Conservation (phyloP, 2,113 vertebrate genomes). For the Rattus norvegicus region DNA sequence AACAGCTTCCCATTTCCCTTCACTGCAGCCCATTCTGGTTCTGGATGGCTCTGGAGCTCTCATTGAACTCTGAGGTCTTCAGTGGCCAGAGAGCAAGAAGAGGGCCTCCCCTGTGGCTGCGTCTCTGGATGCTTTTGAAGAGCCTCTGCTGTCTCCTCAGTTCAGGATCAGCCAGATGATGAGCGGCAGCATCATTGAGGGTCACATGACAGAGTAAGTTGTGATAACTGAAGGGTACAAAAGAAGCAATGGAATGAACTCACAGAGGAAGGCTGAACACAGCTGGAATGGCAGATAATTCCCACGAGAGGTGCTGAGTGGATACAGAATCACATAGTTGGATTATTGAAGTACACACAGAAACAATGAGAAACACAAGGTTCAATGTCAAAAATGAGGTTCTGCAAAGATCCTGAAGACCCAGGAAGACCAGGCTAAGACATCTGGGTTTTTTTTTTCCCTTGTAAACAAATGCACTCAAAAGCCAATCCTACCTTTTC, state of each 20-base stretch:
- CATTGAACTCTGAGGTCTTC: neutral
- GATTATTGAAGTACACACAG: neutral
- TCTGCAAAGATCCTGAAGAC: neutral
- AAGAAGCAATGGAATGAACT: neutral
- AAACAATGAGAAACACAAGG: neutral
- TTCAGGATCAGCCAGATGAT: too few relatives aligned
- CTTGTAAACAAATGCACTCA: neutral
- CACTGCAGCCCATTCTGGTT: neutral
- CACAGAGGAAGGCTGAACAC: neutral
- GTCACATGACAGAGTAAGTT: neutral
- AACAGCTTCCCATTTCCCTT: neutral
- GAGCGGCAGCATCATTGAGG: fast-evolving
- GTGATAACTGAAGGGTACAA: neutral
- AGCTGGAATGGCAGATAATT: neutral
- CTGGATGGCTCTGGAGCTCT: neutral
- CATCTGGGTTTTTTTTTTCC: neutral
- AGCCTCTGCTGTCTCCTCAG: neutral
- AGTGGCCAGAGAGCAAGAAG: neutral
- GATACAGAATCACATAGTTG: neutral
- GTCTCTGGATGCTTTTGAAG: neutral
- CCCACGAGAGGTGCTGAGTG: neutral
- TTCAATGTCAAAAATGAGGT: neutral
- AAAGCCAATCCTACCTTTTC: neutral
- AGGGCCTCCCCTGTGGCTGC: neutral
- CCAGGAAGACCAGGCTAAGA: neutral